Evolutionary conservation across 30 jellyfish, hydroid and myxozoan genomes (phyloP).

Genomic region (Sanderia malayensis): DNA sequence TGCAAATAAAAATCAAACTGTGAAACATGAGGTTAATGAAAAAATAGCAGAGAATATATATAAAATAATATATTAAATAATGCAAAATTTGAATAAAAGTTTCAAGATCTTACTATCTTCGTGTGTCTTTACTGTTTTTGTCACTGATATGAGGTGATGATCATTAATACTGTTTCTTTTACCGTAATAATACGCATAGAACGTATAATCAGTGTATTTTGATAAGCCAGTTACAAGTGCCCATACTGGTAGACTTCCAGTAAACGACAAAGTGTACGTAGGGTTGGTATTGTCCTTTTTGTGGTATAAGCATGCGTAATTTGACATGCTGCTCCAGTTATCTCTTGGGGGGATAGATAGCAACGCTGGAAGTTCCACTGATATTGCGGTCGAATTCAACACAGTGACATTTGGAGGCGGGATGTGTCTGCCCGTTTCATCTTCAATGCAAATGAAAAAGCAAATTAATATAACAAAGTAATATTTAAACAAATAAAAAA

Average conservation of each 20-base stretch:
- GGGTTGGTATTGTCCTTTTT: background rate
- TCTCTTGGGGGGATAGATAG: conserved; percentile 27
- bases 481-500: background rate
- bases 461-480: background rate
- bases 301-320: background rate
- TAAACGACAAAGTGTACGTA: conserved; percentile 7
- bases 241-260: conserved; percentile 22
- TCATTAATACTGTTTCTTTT: conserved; percentile 5
- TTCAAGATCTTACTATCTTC: background rate
- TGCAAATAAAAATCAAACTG: too few species aligned
- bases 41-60: too few species aligned
- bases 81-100: background rate
- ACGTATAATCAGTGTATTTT: conserved; percentile 20
- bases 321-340: conserved; percentile 10
- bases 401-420: conserved; percentile 8
- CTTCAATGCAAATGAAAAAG: background rate
- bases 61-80: background rate
- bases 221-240: conserved; percentile 10
- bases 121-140: background rate
- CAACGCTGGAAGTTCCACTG: conserved; percentile 5
- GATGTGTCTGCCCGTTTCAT: background rate
- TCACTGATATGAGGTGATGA: conserved; percentile 6
- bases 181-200: conserved; percentile 48
- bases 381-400: conserved; percentile 21
- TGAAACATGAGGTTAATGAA: too few species aligned